These are phyloP conservation scores for Caradrina clavipalpis DNA, from an alignment of 2,888 invertebrate species.

Conservation along the genomic window DNA sequence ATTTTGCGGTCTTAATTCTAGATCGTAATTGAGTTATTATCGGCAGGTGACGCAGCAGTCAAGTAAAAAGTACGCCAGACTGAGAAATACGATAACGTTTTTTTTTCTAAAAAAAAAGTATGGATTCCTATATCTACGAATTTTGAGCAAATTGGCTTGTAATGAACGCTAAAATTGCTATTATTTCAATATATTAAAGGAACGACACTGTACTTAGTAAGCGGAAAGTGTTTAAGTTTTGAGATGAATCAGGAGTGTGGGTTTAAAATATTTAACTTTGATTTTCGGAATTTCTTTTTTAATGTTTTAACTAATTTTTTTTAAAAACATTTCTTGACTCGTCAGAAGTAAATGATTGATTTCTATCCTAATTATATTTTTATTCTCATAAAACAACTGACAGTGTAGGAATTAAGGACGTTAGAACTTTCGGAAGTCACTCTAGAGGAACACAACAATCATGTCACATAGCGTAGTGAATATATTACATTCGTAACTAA, in stretches of 20 bases:
- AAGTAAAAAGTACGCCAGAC: constrained; percentile 24
- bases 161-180: no score
- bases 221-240: neutral
- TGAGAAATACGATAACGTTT: neutral
- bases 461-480: constrained; percentile 44
- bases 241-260: neutral
- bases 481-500: constrained; percentile 45
- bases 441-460: constrained; percentile 18
- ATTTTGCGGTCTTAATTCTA: constrained; percentile 55
- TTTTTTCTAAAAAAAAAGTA: neutral
- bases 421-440: neutral
- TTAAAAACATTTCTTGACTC: no score
- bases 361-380: neutral
- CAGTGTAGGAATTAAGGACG: neutral
- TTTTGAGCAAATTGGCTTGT: no score
- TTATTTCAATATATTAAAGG: no score
- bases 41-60: constrained; percentile 21
- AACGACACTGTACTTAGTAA: neutral
- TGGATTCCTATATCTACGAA: neutral
- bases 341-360: no score
- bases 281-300: constrained; percentile 5
- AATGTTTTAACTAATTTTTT: no score
- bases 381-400: constrained; percentile 11
- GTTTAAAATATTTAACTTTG: constrained; percentile 22
- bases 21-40: constrained; percentile 44